Evolutionary conservation across 2,888 invertebrate genomes (phyloP), one percentile per base, ranked within the genome.

Genomic region (Tiphia femorata): DNA sequence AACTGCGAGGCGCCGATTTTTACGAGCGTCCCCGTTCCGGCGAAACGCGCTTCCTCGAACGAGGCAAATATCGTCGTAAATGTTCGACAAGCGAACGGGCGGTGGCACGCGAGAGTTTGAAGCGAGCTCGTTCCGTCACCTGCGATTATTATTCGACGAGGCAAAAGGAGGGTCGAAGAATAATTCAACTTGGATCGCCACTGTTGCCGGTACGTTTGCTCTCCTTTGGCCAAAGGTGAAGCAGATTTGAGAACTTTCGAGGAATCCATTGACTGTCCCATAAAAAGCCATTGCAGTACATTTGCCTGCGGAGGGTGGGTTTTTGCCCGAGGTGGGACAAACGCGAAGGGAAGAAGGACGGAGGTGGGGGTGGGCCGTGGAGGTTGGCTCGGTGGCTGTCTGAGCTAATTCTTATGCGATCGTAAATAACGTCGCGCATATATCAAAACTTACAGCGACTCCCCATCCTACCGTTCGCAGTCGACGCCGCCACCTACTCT

Each of bases 381-480:
- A 40, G 46, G 58, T 42, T 53, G 64, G 65, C 61, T 63, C 54
- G 67, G 64, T 68, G 64, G 59, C 65, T 67, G 70, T 64, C 73
- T 70, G 60, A 64, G 78, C 77, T 79, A 79, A 79, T 79, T 79
- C 79, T 79, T 79, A 79, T 79, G 79, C 79, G 79, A 80, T 79
- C 79, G 75, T 79, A 79, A 79, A 79, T 79, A 79, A 79, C 72
- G 72, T 75, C 73, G 73, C 73, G 77, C 80, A 77, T 79, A 79
- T 78, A 79, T 79, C 79, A 79, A 77, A 78, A 78, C 77, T 79
- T 79, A 76, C 74, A 77, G 67, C 66, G 72, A 68, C 63, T 63
- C 54, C 59, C 64, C 69, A 72, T 56, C 63, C 70, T n/a, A n/a
- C n/a, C 64, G 47, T 49, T 63, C 55, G 55, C 62, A 62, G 59